Conservation (phyloP, 2,113 vertebrate genomes). For the Lipophrys pholis region DNA sequence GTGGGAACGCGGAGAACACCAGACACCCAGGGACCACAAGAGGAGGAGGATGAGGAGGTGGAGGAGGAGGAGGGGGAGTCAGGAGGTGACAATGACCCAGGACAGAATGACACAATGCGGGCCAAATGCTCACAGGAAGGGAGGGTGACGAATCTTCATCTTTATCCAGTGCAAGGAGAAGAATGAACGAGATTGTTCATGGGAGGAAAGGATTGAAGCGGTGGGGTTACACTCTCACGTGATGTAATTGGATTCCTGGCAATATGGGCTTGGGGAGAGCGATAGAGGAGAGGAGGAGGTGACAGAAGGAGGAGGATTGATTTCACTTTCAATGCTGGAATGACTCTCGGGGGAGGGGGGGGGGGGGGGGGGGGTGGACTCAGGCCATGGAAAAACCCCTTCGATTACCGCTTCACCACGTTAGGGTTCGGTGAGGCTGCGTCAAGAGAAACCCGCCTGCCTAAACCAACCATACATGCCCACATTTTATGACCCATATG, state of each 20-base stretch:
- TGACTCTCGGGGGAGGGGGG: constrained; percentile 49
- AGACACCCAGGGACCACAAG: constrained; percentile 20
- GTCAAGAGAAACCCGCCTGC: constrained; percentile 5
- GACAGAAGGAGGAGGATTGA: constrained; percentile 49
- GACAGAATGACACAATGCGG: constrained; percentile 7
- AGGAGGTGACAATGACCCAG: constrained; percentile 26
- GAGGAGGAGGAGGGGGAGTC: constrained; percentile 8
- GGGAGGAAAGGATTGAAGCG: not conserved
- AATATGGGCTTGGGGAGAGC: constrained; percentile 29
- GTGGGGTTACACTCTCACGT: constrained; percentile 27
- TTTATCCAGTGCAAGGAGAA: not conserved
- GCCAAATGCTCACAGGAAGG: not conserved
- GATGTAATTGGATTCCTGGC: constrained; percentile 55
- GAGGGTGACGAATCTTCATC: not conserved
- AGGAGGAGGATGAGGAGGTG: too few relatives aligned
- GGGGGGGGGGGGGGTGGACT: not conserved
- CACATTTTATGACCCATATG: constrained; percentile 40
- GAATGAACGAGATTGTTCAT: constrained; percentile 5
- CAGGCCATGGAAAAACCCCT: constrained; percentile 9
- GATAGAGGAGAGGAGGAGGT: constrained; percentile 36
- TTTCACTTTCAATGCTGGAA: constrained; percentile 61
- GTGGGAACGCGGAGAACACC: constrained; percentile 64
- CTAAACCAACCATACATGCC: constrained; percentile 16
- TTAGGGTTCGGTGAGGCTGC: constrained; percentile 9
- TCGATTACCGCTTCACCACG: constrained; percentile 7